These are phyloP conservation scores for Cardinalis cardinalis DNA, from an alignment of 2,113 vertebrate species.

Conservation along the genomic window DNA sequence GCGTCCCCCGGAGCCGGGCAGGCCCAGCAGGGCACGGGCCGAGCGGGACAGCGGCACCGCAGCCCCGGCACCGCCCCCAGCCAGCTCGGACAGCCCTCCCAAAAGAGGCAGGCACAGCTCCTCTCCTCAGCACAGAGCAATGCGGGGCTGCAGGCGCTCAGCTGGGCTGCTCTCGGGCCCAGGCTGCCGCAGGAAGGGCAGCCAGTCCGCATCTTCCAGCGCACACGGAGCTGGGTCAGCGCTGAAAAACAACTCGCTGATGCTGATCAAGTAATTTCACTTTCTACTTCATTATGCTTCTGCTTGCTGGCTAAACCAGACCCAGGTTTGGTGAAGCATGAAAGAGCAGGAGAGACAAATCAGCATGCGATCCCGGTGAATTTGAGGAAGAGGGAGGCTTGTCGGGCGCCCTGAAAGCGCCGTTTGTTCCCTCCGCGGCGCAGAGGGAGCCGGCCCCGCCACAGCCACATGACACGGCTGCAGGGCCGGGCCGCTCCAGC, in stretches of 20 bases:
- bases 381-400: neutral
- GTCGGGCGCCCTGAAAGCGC: neutral
- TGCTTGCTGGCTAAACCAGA: neutral
- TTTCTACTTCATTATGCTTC: neutral
- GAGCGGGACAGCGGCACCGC: rapidly evolving
- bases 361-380: neutral
- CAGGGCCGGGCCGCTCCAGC: neutral
- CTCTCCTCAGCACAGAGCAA: neutral
- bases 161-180: rapidly evolving
- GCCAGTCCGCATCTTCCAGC: neutral
- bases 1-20: neutral
- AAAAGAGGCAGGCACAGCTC: neutral
- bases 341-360: neutral
- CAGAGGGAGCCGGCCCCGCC: neutral
- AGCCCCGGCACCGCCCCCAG: neutral
- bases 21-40: rapidly evolving
- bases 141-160: rapidly evolving
- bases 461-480: neutral
- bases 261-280: neutral
- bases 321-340: neutral
- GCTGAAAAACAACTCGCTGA: neutral
- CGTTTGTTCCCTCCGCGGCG: neutral
- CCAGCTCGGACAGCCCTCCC: neutral
- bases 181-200: neutral
- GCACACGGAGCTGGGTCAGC: neutral